Evolutionary conservation across 2,888 invertebrate genomes (phyloP).

Genomic region (Didymodactylos carnosus): DNA sequence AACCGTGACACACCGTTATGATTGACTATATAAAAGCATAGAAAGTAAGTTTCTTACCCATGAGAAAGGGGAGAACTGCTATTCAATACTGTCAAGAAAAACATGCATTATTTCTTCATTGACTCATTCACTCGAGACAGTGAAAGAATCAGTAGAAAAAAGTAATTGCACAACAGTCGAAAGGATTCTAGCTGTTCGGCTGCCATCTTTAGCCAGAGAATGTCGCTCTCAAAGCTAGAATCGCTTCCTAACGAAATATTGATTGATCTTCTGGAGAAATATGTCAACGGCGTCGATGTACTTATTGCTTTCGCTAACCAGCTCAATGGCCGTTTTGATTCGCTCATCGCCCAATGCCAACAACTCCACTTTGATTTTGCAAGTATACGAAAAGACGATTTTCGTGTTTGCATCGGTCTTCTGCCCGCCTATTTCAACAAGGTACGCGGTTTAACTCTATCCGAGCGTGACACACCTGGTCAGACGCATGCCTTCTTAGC

Average conservation of each 20-base stretch:
- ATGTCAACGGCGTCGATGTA: not conserved
- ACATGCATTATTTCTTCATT: no score
- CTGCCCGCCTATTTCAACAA: not conserved
- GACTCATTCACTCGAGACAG: no score
- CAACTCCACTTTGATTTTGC: not conserved
- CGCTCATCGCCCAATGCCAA: not conserved
- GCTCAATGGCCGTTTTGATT: not conserved
- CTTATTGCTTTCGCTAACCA: not conserved
- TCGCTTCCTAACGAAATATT: not conserved
- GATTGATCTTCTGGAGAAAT: not conserved
- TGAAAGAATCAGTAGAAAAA: no score
- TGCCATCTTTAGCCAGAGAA: no score
- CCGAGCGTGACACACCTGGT: not conserved
- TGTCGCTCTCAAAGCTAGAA: not conserved
- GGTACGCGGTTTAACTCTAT: not conserved
- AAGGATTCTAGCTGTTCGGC: no score
- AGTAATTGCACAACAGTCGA: no score
- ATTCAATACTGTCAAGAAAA: no score
- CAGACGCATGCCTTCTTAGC: not conserved
- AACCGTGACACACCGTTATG: no score
- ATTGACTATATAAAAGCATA: no score
- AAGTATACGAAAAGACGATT: not conserved
- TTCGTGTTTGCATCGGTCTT: not conserved
- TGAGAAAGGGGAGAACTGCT: no score
- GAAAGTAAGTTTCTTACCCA: no score